Evolutionary conservation across 92 coral and sea anemone genomes (phyloP).

Genomic region (Epizoanthus ramosus): DNA sequence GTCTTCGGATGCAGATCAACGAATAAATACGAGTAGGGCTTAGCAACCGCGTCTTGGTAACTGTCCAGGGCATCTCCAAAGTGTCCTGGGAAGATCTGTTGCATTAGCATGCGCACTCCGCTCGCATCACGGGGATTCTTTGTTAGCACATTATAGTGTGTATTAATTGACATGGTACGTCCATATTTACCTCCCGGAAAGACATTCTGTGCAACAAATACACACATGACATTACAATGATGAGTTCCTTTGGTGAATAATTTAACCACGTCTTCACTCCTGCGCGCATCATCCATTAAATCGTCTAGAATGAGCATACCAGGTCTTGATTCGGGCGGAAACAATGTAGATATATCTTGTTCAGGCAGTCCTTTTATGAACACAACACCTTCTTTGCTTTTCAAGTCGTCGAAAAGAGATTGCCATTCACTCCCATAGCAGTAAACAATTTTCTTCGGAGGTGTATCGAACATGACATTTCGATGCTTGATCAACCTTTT

Average conservation of each 20-base stretch:
- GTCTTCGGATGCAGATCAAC: neutral
- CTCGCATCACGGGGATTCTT: too few relatives aligned
- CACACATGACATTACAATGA: neutral
- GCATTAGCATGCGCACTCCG: neutral
- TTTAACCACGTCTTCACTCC: neutral
- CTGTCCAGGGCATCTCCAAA: neutral
- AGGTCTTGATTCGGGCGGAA: neutral
- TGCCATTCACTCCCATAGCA: too few relatives aligned
- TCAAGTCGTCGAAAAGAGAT: too few relatives aligned
- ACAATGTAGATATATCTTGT: neutral
- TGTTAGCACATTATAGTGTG: neutral
- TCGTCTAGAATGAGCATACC: slow-evolving; percentile 6
- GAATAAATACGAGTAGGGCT: slow-evolving; percentile 3
- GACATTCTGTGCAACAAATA: neutral
- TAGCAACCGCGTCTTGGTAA: neutral
- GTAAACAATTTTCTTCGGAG: too few relatives aligned
- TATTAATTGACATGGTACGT: neutral
- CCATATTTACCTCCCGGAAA: neutral
- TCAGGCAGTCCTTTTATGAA: neutral
- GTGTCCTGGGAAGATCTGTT: neutral
- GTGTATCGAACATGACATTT: too few relatives aligned
- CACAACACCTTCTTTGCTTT: too few relatives aligned
- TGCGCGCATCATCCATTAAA: neutral
- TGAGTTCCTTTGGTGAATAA: slow-evolving; percentile 8
- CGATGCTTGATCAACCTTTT: too few relatives aligned